Percentiles rank a stretch among this genome's conserved stretches.
Evolutionary conservation across 1,140 invertebrate genomes (phyloP).

Genomic region (Melanaphis sacchari): DNA sequence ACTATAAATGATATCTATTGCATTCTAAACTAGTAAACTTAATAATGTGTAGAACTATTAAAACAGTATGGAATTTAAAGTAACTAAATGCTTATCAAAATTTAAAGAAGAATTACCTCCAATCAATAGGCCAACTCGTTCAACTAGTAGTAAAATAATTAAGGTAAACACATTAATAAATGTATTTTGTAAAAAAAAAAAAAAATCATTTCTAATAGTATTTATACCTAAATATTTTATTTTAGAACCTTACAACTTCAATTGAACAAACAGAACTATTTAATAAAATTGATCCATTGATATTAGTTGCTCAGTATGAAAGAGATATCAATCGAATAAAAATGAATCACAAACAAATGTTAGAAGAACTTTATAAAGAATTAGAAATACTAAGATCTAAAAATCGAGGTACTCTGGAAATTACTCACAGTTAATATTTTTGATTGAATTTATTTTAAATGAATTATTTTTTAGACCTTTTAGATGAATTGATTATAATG

Average conservation of each 20-base stretch:
- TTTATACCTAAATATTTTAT: background rate
- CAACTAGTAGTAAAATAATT: conserved; percentile 5
- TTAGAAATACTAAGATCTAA: conserved; percentile 37
- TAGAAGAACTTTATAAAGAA: conserved; percentile 37
- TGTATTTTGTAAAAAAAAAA: background rate
- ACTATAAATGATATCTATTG: background rate
- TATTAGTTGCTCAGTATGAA: conserved; percentile 53
- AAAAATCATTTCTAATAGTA: background rate
- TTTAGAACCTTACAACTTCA: conserved; percentile 1
- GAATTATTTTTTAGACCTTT: conserved; percentile 35
- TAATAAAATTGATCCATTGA: conserved; percentile 49
- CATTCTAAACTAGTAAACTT: background rate
- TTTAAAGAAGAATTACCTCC: conserved; percentile 49
- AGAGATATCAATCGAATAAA: conserved; percentile 44
- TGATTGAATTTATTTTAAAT: background rate
- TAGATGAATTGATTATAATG: conserved; percentile 51
- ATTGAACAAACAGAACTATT: conserved; percentile 1
- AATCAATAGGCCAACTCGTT: conserved; percentile 25
- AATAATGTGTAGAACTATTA: background rate
- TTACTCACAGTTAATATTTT: background rate
- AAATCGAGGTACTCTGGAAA: conserved; percentile 28
- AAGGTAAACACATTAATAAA: background rate
- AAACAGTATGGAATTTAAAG: conserved; percentile 32
- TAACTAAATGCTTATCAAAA: background rate
- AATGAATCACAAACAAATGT: conserved; percentile 43